Percentiles rank a stretch among this genome's conserved stretches.
These are phyloP conservation scores for Miniopterus natalensis DNA, from an alignment of 2,113 vertebrate genomes.

Conservation along the genomic window DNA sequence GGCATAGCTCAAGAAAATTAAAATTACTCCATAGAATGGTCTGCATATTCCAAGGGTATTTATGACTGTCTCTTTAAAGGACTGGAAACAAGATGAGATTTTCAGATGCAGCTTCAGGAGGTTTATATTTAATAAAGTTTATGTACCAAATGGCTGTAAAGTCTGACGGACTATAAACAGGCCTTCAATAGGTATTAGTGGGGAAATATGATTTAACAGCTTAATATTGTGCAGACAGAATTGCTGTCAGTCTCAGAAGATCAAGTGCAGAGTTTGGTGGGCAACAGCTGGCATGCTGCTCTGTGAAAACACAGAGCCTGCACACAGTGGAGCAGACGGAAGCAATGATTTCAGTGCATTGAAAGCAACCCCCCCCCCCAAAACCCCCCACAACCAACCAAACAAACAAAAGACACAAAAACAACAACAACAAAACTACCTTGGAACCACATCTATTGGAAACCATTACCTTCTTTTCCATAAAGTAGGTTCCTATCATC, in stretches of 20 bases:
- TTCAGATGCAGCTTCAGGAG: conserved; percentile 9
- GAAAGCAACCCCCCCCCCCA: neutral
- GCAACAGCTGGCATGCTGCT: neutral
- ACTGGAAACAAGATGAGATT: conserved; percentile 1
- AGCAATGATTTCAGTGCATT: neutral
- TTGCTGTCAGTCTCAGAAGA: conserved; percentile 51
- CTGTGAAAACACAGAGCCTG: neutral
- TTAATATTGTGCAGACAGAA: conserved; percentile 29
- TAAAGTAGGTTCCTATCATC: neutral
- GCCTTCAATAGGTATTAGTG: conserved; percentile 31
- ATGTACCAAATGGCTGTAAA: conserved; percentile 3
- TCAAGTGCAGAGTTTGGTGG: neutral
- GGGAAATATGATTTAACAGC: conserved; percentile 2
- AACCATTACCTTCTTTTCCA: conserved; percentile 58
- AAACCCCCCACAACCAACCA: neutral
- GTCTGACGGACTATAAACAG: conserved; percentile 32
- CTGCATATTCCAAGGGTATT: conserved; percentile 40
- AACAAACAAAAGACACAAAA: neutral
- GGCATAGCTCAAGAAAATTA: conserved; percentile 49
- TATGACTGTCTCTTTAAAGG: conserved; percentile 38
- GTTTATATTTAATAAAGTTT: conserved; percentile 54
- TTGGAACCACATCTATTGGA: neutral
- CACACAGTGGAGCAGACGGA: neutral
- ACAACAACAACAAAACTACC: neutral
- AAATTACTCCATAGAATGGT: conserved; percentile 43